phyloP scores from a whole-genome alignment of 1,140 invertebrate genomes.

The Aphidius gifuensis region DNA sequence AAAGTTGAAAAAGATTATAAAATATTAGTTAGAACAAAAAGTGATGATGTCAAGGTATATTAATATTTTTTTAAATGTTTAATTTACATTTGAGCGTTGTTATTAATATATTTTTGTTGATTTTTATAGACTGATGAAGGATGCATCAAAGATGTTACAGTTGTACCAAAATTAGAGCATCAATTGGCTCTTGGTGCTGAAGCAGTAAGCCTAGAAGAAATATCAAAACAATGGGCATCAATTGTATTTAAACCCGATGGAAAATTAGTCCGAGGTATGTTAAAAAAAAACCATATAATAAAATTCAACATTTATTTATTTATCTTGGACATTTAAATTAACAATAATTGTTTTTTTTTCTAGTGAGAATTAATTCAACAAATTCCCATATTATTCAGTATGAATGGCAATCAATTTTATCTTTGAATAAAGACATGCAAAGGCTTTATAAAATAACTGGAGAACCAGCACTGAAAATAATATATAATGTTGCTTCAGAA shows the following conservation, averaged over 20 bases:
- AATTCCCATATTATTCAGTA: constrained; percentile 46
- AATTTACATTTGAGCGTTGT: constrained; percentile 3
- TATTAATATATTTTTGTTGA: constrained; percentile 1
- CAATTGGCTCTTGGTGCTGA: constrained; percentile 52
- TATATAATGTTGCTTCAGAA: constrained; percentile 48
- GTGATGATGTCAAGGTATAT: constrained; percentile 48
- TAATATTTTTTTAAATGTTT: not conserved
- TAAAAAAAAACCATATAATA: constrained; percentile 1
- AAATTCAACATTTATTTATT: constrained; percentile 7
- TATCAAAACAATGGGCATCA: constrained; percentile 49
- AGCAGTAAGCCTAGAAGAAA: constrained; percentile 47
- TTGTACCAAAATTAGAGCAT: constrained; percentile 54
- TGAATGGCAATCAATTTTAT: constrained; percentile 44
- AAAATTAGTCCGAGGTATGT: constrained; percentile 48
- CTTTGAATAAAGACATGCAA: constrained; percentile 43
- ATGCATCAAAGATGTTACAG: constrained; percentile 34
- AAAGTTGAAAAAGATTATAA: constrained; percentile 41
- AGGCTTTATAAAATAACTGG: constrained; percentile 44
- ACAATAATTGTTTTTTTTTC: constrained; percentile 26
- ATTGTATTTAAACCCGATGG: constrained; percentile 50
- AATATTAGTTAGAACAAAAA: constrained; percentile 50
- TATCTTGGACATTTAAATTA: constrained; percentile 1
- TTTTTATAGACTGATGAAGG: constrained; percentile 11
- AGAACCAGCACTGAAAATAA: constrained; percentile 37
- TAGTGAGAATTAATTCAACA: constrained; percentile 43